Percentiles rank a stretch among this genome's conserved stretches.
phyloP scores from a whole-genome alignment of 2,113 vertebrate genomes.

The Eira barbara region DNA sequence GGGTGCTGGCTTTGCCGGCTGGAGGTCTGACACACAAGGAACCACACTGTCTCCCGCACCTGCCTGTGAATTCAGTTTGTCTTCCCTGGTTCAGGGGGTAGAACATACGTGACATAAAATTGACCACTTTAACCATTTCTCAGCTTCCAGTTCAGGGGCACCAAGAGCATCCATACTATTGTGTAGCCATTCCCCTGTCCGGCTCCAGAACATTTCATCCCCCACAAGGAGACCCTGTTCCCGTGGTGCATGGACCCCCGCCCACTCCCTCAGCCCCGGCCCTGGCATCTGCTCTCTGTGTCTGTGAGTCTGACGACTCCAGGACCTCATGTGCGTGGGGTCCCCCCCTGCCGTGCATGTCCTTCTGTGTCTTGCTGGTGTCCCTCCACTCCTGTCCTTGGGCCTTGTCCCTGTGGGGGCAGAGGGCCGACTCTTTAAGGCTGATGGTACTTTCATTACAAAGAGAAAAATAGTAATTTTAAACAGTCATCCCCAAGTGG shows the following conservation, averaged over 20 bases:
- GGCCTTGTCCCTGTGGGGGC: accelerated
- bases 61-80: background rate
- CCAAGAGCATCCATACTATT: accelerated
- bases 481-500: background rate
- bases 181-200: accelerated
- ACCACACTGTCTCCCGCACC: background rate
- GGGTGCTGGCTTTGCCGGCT: accelerated
- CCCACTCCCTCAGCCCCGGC: accelerated
- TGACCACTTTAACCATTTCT: background rate
- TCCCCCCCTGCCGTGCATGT: no score
- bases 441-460: background rate
- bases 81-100: background rate
- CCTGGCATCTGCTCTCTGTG: background rate
- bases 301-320: background rate
- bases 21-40: no score
- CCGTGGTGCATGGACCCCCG: background rate
- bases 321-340: accelerated
- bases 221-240: background rate
- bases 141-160: background rate
- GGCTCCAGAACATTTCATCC: background rate
- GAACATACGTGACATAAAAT: background rate
- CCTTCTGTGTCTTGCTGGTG: background rate
- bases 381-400: background rate
- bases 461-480: background rate
- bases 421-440: background rate